phyloP scores from a whole-genome alignment of 2,113 vertebrate genomes.

The Cephalopterus ornatus region DNA sequence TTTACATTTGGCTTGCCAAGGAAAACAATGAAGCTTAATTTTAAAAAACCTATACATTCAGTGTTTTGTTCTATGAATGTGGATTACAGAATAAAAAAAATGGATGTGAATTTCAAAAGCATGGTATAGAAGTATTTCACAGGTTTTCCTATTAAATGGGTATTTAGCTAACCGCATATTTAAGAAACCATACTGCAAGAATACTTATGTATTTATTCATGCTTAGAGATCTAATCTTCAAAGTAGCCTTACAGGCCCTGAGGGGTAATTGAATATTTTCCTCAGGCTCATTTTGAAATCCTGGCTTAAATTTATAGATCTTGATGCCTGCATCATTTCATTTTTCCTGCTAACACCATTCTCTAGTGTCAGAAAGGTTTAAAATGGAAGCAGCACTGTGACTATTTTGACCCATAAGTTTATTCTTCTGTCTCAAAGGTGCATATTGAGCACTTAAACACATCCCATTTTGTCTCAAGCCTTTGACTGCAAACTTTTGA shows the following conservation, averaged over 20 bases:
- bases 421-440: not conserved
- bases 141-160: conserved; percentile 11
- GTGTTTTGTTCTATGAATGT: not conserved
- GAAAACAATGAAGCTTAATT: conserved; percentile 29
- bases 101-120: not conserved
- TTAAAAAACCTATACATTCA: not conserved
- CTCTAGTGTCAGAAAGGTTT: not conserved
- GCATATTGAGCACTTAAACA: not conserved
- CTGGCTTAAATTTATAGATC: conserved; percentile 27
- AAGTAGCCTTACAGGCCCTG: not conserved
- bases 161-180: not conserved
- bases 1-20: conserved; percentile 32
- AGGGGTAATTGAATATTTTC: conserved; percentile 14
- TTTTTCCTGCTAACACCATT: not conserved
- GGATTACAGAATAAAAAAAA: not conserved
- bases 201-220: conserved; percentile 28
- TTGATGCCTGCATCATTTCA: not conserved
- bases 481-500: not conserved
- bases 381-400: not conserved
- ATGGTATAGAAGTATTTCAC: not conserved
- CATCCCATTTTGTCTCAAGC: not conserved
- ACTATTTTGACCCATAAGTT: not conserved
- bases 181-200: not conserved
- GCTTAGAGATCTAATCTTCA: conserved; percentile 35
- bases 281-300: conserved; percentile 34